A percentile compares a stretch with the other conserved stretches of the same genome.
phyloP scores from a whole-genome alignment of 2,888 invertebrate species.

The Leucozona laternaria region DNA sequence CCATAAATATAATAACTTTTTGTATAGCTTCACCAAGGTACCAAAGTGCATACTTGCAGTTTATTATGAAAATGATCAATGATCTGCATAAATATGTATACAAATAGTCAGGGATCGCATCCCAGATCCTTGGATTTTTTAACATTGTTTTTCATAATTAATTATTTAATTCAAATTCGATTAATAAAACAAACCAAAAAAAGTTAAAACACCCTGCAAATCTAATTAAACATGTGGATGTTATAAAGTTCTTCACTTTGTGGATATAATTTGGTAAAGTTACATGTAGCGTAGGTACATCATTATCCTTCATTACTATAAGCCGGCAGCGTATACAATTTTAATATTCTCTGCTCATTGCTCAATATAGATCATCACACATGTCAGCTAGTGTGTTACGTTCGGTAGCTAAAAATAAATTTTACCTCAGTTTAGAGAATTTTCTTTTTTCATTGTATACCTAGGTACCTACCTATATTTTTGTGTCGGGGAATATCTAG shows the following conservation, averaged over 20 bases:
- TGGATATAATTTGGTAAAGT: background rate
- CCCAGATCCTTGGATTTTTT: too few species aligned
- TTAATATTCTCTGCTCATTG: background rate
- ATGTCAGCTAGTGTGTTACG: background rate
- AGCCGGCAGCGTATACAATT: background rate
- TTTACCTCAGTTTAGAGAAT: background rate
- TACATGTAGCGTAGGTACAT: too few species aligned
- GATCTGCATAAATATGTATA: too few species aligned
- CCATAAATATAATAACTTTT: too few species aligned
- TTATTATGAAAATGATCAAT: too few species aligned
- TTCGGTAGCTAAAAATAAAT: background rate
- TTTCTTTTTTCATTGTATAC: background rate
- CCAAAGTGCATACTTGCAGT: too few species aligned
- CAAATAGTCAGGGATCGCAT: too few species aligned
- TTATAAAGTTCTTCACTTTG: background rate
- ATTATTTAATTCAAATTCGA: too few species aligned
- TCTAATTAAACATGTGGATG: background rate
- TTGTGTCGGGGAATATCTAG: background rate
- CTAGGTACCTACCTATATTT: background rate
- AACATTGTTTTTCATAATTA: too few species aligned
- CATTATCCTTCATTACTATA: background rate
- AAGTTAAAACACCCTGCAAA: background rate
- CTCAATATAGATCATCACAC: slow-evolving; percentile 10
- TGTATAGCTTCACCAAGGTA: too few species aligned
- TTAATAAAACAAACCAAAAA: too few species aligned